Evolutionary conservation across 2,797 vertebrate species (phyloP).

Genomic region (Pseudotriccus pelzelni): DNA sequence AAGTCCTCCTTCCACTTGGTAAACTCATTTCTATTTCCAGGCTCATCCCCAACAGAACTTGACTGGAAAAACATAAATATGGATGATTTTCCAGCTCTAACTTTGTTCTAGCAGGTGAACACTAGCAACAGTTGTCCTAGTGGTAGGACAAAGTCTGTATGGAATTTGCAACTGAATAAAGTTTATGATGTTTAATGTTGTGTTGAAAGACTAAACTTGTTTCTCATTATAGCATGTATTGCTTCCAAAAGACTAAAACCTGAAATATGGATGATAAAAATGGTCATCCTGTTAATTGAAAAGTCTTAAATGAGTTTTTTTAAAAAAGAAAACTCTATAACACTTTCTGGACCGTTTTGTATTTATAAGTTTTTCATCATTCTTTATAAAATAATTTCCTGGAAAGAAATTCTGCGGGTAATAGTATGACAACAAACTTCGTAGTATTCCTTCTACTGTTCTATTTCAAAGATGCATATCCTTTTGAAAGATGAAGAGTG

Average conservation of each 20-base stretch:
- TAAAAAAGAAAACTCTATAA: not conserved
- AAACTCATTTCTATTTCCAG: too few relatives aligned
- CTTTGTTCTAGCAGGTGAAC: not conserved
- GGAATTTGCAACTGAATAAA: not conserved
- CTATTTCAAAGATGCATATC: not conserved
- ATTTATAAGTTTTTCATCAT: not conserved
- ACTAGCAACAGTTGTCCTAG: fast-evolving
- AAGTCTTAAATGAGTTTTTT: not conserved
- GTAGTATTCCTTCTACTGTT: not conserved
- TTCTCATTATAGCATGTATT: not conserved
- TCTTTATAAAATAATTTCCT: not conserved
- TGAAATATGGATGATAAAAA: not conserved
- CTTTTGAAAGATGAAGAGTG: not conserved
- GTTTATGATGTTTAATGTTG: not conserved
- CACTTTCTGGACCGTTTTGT: not conserved
- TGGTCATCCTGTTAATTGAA: not conserved
- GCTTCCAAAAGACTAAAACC: not conserved
- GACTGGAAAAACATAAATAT: not conserved
- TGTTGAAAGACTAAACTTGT: not conserved
- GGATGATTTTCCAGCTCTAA: not conserved
- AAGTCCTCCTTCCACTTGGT: too few relatives aligned
- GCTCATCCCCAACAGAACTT: too few relatives aligned
- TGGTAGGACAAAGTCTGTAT: not conserved
- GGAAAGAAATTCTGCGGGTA: not conserved
- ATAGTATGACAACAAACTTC: not conserved